phyloP scores from a whole-genome alignment of 2,797 vertebrate genomes.

The Sebastes reedi region DNA sequence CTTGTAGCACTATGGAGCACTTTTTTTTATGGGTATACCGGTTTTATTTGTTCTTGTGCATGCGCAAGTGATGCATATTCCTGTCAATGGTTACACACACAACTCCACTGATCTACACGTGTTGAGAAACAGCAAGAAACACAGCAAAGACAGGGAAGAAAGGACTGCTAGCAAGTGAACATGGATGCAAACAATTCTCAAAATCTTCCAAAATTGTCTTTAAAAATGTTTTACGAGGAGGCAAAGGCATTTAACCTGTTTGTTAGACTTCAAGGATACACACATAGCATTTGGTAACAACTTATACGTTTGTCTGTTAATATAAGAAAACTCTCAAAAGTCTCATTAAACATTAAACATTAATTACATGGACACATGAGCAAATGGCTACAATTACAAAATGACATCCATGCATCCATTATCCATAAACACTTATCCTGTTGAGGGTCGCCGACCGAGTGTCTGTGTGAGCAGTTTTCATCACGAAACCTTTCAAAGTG shows the following conservation, averaged over 20 bases:
- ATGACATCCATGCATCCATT: not conserved
- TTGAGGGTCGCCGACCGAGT: not conserved
- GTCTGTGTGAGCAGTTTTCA: not conserved
- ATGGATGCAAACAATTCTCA: too few relatives aligned
- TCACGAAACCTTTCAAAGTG: not conserved
- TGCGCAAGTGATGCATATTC: not conserved
- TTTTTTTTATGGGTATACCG: not conserved
- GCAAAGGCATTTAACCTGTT: not conserved
- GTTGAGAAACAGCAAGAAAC: too few relatives aligned
- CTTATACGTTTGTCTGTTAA: not conserved
- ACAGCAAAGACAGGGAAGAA: not conserved
- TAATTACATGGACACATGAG: not conserved
- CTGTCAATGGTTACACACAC: too few relatives aligned
- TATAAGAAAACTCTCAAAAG: not conserved
- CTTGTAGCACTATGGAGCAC: too few relatives aligned
- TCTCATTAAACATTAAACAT: too few relatives aligned
- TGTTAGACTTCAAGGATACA: too few relatives aligned
- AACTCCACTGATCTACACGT: too few relatives aligned
- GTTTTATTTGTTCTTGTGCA: not conserved
- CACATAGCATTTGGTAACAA: not conserved
- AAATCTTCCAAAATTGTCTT: too few relatives aligned
- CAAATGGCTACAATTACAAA: not conserved
- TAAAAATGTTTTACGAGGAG: not conserved
- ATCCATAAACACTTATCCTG: too few relatives aligned
- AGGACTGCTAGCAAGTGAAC: not conserved